phyloP scores from a whole-genome alignment of 2,888 invertebrate genomes.

The Carabus problematicus region DNA sequence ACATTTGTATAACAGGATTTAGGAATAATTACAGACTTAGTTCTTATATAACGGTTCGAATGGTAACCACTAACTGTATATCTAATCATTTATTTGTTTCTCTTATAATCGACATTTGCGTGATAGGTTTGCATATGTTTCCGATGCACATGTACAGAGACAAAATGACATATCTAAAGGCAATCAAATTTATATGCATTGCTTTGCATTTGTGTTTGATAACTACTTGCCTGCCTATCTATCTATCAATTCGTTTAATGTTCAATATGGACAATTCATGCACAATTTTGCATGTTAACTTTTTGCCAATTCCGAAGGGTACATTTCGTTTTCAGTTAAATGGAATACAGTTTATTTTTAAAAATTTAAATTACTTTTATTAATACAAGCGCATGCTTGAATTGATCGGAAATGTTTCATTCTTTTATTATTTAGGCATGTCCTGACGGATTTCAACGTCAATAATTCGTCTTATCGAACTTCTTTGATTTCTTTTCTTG shows the following conservation, averaged over 20 bases:
- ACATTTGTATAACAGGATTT: no score
- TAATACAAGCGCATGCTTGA: conserved; percentile 31
- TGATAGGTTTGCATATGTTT: conserved; percentile 31
- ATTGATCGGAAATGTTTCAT: conserved; percentile 7
- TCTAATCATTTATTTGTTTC: no score
- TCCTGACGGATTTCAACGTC: no score
- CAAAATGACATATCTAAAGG: conserved; percentile 36
- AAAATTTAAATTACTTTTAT: conserved; percentile 37
- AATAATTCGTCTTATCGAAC: no score
- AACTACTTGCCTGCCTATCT: neutral
- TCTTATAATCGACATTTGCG: conserved; percentile 15
- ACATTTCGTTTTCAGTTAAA: neutral
- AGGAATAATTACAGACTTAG: no score
- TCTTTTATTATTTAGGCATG: no score
- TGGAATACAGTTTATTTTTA: conserved; percentile 33
- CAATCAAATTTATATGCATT: conserved; percentile 36
- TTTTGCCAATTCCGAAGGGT: no score
- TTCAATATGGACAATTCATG: neutral
- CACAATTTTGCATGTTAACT: no score
- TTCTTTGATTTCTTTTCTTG: no score
- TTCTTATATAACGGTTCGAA: no score
- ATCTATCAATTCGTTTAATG: neutral
- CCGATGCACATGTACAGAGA: conserved; percentile 32
- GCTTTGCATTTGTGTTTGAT: neutral
- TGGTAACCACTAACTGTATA: no score